These are phyloP conservation scores for Falcunculus frontatus DNA, from an alignment of 2,113 vertebrate genomes.

Conservation along the genomic window DNA sequence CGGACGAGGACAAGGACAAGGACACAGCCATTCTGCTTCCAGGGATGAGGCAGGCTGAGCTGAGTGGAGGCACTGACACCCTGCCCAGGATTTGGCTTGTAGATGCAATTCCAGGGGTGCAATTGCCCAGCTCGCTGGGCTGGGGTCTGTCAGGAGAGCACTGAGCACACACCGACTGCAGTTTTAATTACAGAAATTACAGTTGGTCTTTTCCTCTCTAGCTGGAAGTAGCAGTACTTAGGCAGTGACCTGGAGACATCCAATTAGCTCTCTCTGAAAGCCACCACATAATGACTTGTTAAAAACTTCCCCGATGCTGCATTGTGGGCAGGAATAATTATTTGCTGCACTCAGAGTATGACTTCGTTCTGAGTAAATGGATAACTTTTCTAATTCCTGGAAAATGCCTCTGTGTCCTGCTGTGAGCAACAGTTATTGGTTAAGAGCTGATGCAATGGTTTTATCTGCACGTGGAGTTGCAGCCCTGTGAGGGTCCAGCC, in stretches of 20 bases:
- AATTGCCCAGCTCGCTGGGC: background rate
- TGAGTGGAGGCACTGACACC: background rate
- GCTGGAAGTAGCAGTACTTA: background rate
- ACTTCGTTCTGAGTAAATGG: background rate
- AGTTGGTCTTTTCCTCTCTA: background rate
- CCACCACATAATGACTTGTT: background rate
- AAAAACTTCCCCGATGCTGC: background rate
- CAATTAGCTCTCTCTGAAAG: conserved; percentile 25
- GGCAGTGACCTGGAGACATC: background rate
- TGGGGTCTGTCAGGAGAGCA: background rate
- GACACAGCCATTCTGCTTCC: background rate
- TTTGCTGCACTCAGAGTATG: background rate
- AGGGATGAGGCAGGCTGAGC: background rate
- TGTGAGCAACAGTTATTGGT: background rate
- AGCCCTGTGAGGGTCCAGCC: background rate
- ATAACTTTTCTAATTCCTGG: background rate
- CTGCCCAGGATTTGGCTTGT: background rate
- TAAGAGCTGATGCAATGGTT: background rate
- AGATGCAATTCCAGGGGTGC: background rate
- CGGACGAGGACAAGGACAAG: background rate
- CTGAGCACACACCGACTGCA: background rate
- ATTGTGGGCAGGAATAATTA: background rate
- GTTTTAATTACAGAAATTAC: conserved; percentile 17
- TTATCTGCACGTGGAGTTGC: background rate
- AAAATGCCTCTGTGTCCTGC: background rate